These are phyloP conservation scores for Drosophila paranaensis DNA, from an alignment of 2,888 invertebrate genomes.

Conservation along the genomic window DNA sequence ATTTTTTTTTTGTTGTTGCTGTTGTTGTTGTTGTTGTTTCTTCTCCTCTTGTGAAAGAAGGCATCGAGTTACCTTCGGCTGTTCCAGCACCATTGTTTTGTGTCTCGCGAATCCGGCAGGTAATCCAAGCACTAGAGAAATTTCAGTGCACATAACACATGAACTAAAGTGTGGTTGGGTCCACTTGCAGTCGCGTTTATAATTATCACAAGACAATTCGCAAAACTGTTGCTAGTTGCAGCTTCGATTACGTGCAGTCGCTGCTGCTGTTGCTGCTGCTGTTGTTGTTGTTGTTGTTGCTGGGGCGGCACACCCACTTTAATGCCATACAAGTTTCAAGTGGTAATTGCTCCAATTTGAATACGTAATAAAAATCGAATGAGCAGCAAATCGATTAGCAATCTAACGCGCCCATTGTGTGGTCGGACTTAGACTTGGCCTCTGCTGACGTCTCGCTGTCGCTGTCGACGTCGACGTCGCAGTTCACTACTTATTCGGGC, in stretches of 20 bases:
- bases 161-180: conserved; percentile 53
- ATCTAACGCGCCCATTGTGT: conserved; percentile 81
- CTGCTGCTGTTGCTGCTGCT: conserved; percentile 25
- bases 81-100: conserved; percentile 50
- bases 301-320: conserved; percentile 74
- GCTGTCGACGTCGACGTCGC: neutral
- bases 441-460: neutral
- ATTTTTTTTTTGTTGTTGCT: conserved; percentile 2
- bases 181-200: conserved; percentile 68
- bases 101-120: conserved; percentile 69
- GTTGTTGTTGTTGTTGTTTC: conserved; percentile 13
- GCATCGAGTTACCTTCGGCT: conserved; percentile 71
- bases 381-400: conserved; percentile 80
- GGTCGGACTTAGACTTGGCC: conserved; percentile 61
- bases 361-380: conserved; percentile 78
- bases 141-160: conserved; percentile 56
- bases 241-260: conserved; percentile 33
- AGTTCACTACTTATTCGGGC: conserved; percentile 8
- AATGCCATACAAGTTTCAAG: conserved; percentile 76
- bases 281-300: conserved; percentile 20
- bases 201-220: conserved; percentile 75
- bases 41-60: conserved; percentile 79
- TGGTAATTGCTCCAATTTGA: conserved; percentile 82
- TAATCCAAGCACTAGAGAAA: conserved; percentile 75
- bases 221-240: conserved; percentile 52